Percentiles rank a stretch among this genome's conserved stretches.
These are phyloP conservation scores for Mesembrinibis cayennensis DNA, from an alignment of 2,113 vertebrate genomes.

Conservation along the genomic window DNA sequence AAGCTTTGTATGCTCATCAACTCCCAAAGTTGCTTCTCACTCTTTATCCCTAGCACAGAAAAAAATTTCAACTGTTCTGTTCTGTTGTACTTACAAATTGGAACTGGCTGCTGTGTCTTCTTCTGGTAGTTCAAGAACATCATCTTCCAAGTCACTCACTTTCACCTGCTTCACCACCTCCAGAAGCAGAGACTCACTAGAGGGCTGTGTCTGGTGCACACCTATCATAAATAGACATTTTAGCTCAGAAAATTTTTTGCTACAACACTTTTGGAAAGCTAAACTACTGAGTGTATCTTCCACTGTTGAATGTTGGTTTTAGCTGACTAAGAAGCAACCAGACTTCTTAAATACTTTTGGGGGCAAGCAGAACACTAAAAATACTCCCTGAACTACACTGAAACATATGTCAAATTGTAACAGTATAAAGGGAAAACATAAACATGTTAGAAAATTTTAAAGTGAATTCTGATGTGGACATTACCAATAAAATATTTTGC, in stretches of 20 bases:
- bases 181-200: slow-evolving; percentile 88
- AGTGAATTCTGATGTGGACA: neutral
- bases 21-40: neutral
- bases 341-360: neutral
- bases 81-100: slow-evolving; percentile 69
- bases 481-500: neutral
- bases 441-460: neutral
- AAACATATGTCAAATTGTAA: neutral
- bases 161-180: slow-evolving; percentile 96
- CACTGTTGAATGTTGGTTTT: neutral
- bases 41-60: neutral
- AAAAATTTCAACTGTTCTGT: neutral
- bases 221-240: slow-evolving; percentile 69
- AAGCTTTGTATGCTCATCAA: neutral
- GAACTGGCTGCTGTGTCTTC: slow-evolving; percentile 79
- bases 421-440: neutral
- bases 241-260: neutral
- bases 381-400: neutral
- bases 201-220: slow-evolving; percentile 82
- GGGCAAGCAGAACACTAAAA: neutral
- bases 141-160: slow-evolving; percentile 92
- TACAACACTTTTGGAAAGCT: neutral
- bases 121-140: slow-evolving; percentile 91
- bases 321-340: neutral
- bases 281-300: neutral